Percentiles rank a stretch among this genome's conserved stretches.
Evolutionary conservation across 2,113 vertebrate genomes (phyloP).

Genomic region (Mustela lutreola): DNA sequence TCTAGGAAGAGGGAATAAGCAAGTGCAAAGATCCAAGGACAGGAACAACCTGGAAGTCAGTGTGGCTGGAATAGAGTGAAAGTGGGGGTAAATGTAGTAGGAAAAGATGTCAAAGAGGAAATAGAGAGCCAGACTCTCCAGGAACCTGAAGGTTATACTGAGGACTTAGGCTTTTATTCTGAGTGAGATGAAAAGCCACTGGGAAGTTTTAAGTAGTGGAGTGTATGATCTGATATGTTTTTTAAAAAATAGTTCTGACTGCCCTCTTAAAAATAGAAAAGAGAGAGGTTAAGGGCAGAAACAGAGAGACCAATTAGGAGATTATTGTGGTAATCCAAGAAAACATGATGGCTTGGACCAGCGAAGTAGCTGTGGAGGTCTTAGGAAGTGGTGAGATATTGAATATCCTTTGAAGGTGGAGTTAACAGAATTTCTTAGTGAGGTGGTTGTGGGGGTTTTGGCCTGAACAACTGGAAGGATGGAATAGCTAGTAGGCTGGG

Average conservation of each 20-base stretch:
- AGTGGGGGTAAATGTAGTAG: background rate
- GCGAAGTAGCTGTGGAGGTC: background rate
- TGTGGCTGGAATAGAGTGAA: background rate
- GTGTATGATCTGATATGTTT: background rate
- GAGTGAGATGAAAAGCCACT: background rate
- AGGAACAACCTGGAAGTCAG: background rate
- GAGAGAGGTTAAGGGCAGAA: conserved; percentile 1
- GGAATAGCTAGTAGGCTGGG: background rate
- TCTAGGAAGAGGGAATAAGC: background rate
- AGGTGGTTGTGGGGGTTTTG: background rate
- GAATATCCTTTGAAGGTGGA: background rate
- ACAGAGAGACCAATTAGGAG: background rate
- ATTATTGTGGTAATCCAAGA: background rate
- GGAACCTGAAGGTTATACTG: background rate
- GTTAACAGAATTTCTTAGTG: conserved; percentile 16
- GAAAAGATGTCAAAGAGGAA: background rate
- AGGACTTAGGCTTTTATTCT: conserved; percentile 14
- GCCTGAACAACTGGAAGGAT: background rate
- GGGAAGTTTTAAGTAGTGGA: conserved; percentile 6
- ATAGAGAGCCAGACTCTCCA: background rate
- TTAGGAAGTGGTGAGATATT: background rate
- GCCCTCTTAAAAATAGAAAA: conserved; percentile 17
- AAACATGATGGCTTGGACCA: background rate
- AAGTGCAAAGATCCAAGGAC: background rate
- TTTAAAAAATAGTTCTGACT: background rate